Percentiles rank a stretch among this genome's conserved stretches.
Conservation (phyloP, 2,888 invertebrate species). For the Drosophila mulleri region DNA sequence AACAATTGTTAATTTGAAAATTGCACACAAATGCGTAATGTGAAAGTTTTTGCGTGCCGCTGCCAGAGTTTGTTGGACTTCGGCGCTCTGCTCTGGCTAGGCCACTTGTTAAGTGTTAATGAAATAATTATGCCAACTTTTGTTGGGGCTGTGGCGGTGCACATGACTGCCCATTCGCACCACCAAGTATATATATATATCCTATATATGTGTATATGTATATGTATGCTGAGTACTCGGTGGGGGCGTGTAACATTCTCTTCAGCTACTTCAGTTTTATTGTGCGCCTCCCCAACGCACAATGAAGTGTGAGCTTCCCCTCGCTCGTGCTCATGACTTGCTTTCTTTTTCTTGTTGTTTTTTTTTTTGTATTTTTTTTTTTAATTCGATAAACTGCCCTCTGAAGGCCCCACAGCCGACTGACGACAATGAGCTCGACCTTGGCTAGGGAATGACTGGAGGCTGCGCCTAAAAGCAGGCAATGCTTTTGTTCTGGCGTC, state of each 20-base stretch:
- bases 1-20: slow-evolving; percentile 83
- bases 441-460: slow-evolving; percentile 44
- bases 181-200: slow-evolving; percentile 14
- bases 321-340: slow-evolving; percentile 8
- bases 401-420: slow-evolving; percentile 60
- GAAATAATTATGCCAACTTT: slow-evolving; percentile 82
- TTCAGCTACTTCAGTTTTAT: slow-evolving; percentile 74
- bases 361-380: slow-evolving; percentile 57
- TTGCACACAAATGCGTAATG: slow-evolving; percentile 82
- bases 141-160: slow-evolving; percentile 53
- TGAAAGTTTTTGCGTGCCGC: slow-evolving; percentile 72
- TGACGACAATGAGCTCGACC: slow-evolving; percentile 61
- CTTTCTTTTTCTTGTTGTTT: slow-evolving; percentile 8
- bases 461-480: slow-evolving; percentile 71
- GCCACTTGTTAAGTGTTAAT: slow-evolving; percentile 81
- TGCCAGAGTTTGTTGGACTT: slow-evolving; percentile 33
- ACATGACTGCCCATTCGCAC: slow-evolving; percentile 62
- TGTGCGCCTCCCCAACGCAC: slow-evolving; percentile 53
- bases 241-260: slow-evolving; percentile 34
- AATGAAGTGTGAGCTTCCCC: slow-evolving; percentile 69
- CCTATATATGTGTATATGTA: not conserved
- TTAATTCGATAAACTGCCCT: slow-evolving; percentile 81
- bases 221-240: slow-evolving; percentile 16
- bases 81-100: slow-evolving; percentile 27
- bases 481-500: slow-evolving; percentile 66